phyloP scores from a whole-genome alignment of 2,888 invertebrate species.

The Crossocerus cetratus region DNA sequence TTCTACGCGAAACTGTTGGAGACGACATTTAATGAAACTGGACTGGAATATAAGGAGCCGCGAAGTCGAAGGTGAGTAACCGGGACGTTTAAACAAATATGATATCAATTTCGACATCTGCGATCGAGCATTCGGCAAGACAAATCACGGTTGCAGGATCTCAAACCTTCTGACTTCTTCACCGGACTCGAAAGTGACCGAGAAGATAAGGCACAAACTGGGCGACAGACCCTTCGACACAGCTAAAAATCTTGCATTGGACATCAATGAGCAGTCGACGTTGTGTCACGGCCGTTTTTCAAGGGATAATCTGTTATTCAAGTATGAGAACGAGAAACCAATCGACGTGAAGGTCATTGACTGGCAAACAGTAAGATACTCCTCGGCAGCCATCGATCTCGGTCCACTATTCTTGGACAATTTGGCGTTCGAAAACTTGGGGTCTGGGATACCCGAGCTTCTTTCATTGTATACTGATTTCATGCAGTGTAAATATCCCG shows the following conservation, averaged over 20 bases:
- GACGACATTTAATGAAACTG: slow-evolving; percentile 34
- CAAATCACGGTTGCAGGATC: slow-evolving; percentile 42
- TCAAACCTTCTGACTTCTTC: slow-evolving; percentile 35
- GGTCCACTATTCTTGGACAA: slow-evolving; percentile 54
- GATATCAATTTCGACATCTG: background rate
- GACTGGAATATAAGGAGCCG: slow-evolving; percentile 15
- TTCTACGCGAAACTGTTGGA: slow-evolving; percentile 64
- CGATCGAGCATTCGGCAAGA: background rate
- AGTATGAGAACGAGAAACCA: slow-evolving; percentile 54
- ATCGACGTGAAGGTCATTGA: slow-evolving; percentile 65
- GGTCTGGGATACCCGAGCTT: slow-evolving; percentile 21
- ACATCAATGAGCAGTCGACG: slow-evolving; percentile 53
- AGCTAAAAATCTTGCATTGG: slow-evolving; percentile 19
- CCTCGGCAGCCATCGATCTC: slow-evolving; percentile 66
- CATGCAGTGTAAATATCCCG: slow-evolving; percentile 37
- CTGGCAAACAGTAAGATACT: slow-evolving; percentile 68
- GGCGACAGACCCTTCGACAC: slow-evolving; percentile 34
- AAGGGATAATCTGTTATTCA: slow-evolving; percentile 62
- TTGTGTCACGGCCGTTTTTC: slow-evolving; percentile 66
- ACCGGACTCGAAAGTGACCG: slow-evolving; percentile 21
- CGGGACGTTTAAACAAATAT: background rate
- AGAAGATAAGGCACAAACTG: slow-evolving; percentile 37
- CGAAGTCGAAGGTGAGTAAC: slow-evolving; percentile 12
- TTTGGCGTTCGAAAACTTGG: slow-evolving; percentile 9
- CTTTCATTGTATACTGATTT: slow-evolving; percentile 47